Evolutionary conservation across 2,888 invertebrate species (phyloP).

Genomic region (Clepsis dumicolana): DNA sequence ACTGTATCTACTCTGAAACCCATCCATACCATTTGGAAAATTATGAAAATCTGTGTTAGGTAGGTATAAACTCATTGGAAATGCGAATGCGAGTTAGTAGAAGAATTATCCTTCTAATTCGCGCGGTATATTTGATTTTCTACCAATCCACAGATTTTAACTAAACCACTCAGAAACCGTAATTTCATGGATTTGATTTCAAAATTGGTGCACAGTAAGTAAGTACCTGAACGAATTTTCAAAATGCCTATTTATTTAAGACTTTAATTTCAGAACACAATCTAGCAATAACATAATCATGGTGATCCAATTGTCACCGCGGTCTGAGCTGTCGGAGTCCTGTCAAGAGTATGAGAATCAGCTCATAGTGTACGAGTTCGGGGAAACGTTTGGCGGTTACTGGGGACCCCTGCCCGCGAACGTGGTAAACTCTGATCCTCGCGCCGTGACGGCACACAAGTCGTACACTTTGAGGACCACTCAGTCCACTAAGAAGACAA

Average conservation of each 20-base stretch:
- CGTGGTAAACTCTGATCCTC: slow-evolving; percentile 49
- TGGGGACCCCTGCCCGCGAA: slow-evolving; percentile 71
- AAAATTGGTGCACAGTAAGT: not conserved
- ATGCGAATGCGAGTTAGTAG: too few relatives aligned
- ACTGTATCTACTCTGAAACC: too few relatives aligned
- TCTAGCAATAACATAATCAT: slow-evolving; percentile 72
- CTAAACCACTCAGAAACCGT: too few relatives aligned
- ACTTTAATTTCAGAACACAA: slow-evolving; percentile 63
- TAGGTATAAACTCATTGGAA: too few relatives aligned
- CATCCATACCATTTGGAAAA: too few relatives aligned
- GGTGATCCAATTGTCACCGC: slow-evolving; percentile 60
- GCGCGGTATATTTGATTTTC: not conserved
- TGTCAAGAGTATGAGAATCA: slow-evolving; percentile 61
- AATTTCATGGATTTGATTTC: not conserved
- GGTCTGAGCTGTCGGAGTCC: slow-evolving; percentile 49
- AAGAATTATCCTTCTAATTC: not conserved
- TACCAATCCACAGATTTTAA: not conserved
- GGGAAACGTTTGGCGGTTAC: slow-evolving; percentile 77
- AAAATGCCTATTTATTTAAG: not conserved
- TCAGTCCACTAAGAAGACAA: not conserved
- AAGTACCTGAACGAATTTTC: not conserved
- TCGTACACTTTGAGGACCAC: slow-evolving; percentile 55
- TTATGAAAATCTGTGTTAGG: too few relatives aligned
- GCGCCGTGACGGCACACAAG: slow-evolving; percentile 45
- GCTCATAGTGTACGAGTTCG: slow-evolving; percentile 70